Evolutionary conservation across 2,113 vertebrate species (phyloP).

Genomic region (Oncorhynchus kisutch): DNA sequence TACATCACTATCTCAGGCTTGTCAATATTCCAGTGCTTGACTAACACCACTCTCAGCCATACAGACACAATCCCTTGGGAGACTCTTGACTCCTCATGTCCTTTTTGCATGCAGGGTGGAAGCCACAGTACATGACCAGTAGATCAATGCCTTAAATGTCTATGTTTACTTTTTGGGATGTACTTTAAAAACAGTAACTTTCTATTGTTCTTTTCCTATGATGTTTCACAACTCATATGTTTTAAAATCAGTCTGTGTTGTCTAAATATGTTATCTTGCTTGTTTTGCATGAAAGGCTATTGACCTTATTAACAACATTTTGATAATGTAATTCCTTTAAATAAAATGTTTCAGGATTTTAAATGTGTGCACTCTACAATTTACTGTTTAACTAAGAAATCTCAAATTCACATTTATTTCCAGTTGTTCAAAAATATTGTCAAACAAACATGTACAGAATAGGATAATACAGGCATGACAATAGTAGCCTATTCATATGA

Average conservation of each 20-base stretch:
- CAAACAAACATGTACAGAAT: too few species aligned
- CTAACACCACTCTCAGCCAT: not conserved
- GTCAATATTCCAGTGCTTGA: constrained; percentile 1
- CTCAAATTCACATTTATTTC: not conserved
- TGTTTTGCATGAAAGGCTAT: not conserved
- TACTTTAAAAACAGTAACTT: constrained; percentile 36
- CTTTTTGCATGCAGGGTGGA: too few species aligned
- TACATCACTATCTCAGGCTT: constrained; percentile 45
- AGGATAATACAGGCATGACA: too few species aligned
- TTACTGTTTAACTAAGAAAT: not conserved
- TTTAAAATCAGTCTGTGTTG: not conserved
- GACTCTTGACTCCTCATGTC: not conserved
- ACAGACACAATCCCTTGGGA: not conserved
- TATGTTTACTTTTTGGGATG: constrained; percentile 45
- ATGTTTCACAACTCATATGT: not conserved
- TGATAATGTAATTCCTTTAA: not conserved
- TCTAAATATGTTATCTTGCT: not conserved
- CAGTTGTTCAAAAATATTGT: not conserved
- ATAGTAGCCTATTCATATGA: too few species aligned
- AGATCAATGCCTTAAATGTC: constrained; percentile 55
- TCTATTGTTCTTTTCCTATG: constrained; percentile 15
- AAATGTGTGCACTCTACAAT: not conserved
- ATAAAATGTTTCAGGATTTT: too few species aligned
- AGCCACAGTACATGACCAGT: constrained; percentile 3
- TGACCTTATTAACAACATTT: not conserved